Conservation (phyloP, 2,888 invertebrate genomes). For the Microctonus aethiopoides region DNA sequence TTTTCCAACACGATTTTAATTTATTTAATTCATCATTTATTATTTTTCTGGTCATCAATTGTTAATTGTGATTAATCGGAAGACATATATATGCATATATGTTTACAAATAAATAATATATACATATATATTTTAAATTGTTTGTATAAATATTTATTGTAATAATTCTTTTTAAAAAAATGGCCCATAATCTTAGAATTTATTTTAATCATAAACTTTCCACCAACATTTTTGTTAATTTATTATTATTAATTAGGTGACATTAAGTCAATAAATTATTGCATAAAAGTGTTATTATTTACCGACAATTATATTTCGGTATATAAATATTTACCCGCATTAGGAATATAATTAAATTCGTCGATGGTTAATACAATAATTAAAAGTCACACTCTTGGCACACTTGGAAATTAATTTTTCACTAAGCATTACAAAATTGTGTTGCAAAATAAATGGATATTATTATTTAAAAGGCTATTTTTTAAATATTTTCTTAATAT, state of each 20-base stretch:
- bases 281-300: too few relatives aligned
- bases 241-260: background rate
- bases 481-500: too few relatives aligned
- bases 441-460: too few relatives aligned
- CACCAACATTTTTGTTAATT: background rate
- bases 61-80: background rate
- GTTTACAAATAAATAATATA: conserved; percentile 24
- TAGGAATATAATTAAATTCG: conserved; percentile 16
- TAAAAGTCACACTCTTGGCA: conserved; percentile 11
- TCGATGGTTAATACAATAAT: conserved; percentile 14
- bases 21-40: background rate
- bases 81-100: conserved; percentile 18
- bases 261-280: background rate
- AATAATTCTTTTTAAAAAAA: background rate
- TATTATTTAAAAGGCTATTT: too few relatives aligned
- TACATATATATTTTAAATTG: conserved; percentile 28
- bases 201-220: too few relatives aligned
- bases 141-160: background rate
- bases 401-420: background rate
- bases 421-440: too few relatives aligned
- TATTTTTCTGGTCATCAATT: too few relatives aligned
- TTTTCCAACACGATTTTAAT: background rate
- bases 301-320: too few relatives aligned
- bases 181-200: too few relatives aligned
- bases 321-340: conserved; percentile 3